Base-by-base conservation (phyloP, 2,113 vertebrate genomes). In the Morone saxatilis region DNA sequence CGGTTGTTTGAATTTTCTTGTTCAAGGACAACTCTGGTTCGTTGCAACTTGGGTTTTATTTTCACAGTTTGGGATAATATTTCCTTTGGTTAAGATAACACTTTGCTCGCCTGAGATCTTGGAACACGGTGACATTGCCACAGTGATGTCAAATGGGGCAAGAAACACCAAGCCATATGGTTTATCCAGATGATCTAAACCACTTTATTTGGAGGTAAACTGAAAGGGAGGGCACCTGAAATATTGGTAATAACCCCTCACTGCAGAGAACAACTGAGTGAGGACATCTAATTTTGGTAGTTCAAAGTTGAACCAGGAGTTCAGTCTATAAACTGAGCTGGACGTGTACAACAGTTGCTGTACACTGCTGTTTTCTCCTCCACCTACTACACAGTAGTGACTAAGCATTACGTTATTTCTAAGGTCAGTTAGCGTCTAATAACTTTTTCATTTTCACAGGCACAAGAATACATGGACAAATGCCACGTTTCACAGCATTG, bases 11-110 rank as follows among this genome's bases (percentile, higher is more conserved):
- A 25, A 8, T 12, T 38, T 47, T 25, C 22, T 83, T 71, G 3
- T 60, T 60, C 6, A 51, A 19, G 47, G 56, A 78, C 59, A 25
- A 76, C 43, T 86, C 69, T 8, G 67, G 56, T 79, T 71, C 45
- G 71, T 56, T 76, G 59, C 45, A 63, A 75, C 38, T 60, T 68
- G n/a, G 8, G 31, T 7, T 41, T 76, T 19, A 8, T 43, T 70
- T 72, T 74, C 36, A 71, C 10, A 16, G 19, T 47, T 40, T 22
- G 6, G 51, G 36, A 50, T 10, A 19, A 38, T 6, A n/a, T 65
- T 48, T 36, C 22, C 20, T 14, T 6, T 47, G 19, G 7, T 13
- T n/a, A n/a, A n/a, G 4, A 16, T 2, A 36, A 65, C 25, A n/a
- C 2, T 61, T 31, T 1, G 16, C 62, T 43, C 48, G 48, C 38